phyloP scores from a whole-genome alignment of 2,888 invertebrate genomes.

The Lasius platythorax region DNA sequence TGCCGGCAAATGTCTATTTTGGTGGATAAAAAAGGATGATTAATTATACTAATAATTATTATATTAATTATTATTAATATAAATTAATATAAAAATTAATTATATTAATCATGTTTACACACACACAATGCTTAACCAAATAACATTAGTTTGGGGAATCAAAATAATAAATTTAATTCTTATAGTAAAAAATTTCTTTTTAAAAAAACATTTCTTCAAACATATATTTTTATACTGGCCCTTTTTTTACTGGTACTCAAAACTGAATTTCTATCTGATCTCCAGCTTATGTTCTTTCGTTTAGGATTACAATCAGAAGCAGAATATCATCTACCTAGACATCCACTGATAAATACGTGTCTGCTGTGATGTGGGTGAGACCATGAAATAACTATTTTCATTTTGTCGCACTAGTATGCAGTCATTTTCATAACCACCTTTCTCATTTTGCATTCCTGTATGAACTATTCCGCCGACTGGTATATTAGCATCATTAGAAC shows the following conservation, averaged over 20 bases:
- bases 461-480: slow-evolving; percentile 89
- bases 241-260: background rate
- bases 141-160: background rate
- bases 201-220: background rate
- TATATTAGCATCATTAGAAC: slow-evolving; percentile 90
- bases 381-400: slow-evolving; percentile 91
- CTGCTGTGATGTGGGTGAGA: slow-evolving; percentile 93
- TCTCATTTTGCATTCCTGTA: slow-evolving; percentile 91
- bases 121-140: background rate
- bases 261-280: background rate
- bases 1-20: slow-evolving; percentile 87
- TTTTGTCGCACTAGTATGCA: slow-evolving; percentile 90
- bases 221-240: background rate
- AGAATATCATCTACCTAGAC: slow-evolving; percentile 79
- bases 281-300: background rate
- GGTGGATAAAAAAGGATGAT: background rate
- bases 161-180: background rate
- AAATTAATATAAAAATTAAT: no score
- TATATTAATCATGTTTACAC: background rate
- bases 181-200: background rate
- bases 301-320: background rate
- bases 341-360: slow-evolving; percentile 91
- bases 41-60: background rate
- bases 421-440: slow-evolving; percentile 91
- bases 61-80: no score